Evolutionary conservation across 2,888 invertebrate species (phyloP), one percentile per base, ranked within the genome.

Genomic region (Sarcophaga subvicina): DNA sequence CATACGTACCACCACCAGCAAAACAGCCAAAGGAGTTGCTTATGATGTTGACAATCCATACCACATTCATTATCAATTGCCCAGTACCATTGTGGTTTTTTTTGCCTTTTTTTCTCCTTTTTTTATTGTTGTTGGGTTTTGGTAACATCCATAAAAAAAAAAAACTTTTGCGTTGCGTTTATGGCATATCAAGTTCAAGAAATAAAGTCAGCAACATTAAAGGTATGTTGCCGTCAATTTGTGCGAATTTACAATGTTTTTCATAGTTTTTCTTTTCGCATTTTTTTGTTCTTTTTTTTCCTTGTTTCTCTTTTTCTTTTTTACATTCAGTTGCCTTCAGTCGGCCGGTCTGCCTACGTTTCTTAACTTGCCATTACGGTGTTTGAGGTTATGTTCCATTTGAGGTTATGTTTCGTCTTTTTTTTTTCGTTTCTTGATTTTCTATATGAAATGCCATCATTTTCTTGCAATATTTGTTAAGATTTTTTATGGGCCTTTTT

Each of bases 211-310:
- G 20, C 66, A 84, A 87, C 87, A 87, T 87, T 87, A 87, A 87
- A 87, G 81, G 71, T 84, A 76, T 76, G 83, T 82, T 84, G 84
- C 87, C 87, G 87, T 87, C 87, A 87, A 87, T 87, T 87, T 87
- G 83, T 87, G 84, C 87, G 81, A 87, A 82, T 84, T 79, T 84
- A 84, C 87, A 84, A 84, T 71, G 81, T 79, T 84, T 87, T 87
- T 81, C 76, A 72, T 84, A 62, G 67, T n/a, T 67, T 81, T 79
- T 54, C 54, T 54, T 54, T 17, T 54, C 4, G 54, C 4, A 54
- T 1, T 37, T 37, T 37, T 37, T 37, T 8, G 22, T 6, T 6
- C 0, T 1, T 37, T 63, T 71, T 60, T 20, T 37, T 0, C 6
- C 2, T 37, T 37, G 10, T 37, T 37, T 3, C 37, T 37, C 37